These are phyloP conservation scores for Rhea pennata DNA, from an alignment of 2,113 vertebrate species.

Conservation along the genomic window DNA sequence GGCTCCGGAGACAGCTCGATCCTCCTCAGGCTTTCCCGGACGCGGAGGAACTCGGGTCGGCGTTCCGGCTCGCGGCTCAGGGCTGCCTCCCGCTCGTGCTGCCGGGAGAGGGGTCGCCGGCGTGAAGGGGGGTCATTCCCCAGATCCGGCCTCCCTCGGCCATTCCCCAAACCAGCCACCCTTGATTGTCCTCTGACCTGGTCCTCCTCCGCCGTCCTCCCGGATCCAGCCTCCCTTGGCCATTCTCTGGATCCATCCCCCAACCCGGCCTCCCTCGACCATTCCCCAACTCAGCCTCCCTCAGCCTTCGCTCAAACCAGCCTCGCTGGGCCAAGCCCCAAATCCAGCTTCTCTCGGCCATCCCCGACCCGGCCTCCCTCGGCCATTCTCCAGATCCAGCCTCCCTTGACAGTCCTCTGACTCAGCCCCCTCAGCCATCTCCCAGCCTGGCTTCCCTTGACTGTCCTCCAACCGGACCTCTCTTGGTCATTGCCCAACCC, in stretches of 20 bases:
- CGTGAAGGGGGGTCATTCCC: background rate
- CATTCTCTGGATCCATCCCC: background rate
- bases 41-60: slow-evolving; percentile 79
- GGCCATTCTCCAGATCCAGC: no score
- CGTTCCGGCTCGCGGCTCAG: slow-evolving; percentile 60
- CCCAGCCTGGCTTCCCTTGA: no score
- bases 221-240: accelerated
- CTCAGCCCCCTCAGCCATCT: no score
- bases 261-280: background rate
- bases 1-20: slow-evolving; percentile 58
- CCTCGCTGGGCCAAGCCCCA: background rate
- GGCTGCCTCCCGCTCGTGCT: slow-evolving; percentile 77
- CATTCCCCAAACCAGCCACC: accelerated
- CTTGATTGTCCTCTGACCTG: background rate
- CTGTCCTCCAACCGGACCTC: no score
- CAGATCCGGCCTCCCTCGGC: no score
- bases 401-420: no score
- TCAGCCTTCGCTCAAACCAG: no score
- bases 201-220: background rate
- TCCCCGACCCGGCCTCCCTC: no score
- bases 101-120: no score
- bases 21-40: slow-evolving; percentile 78
- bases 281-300: background rate
- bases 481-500: no score
- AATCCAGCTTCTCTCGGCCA: no score